Base-by-base conservation (phyloP, 2,888 invertebrate genomes). In the Ophioninae sp. region DNA sequence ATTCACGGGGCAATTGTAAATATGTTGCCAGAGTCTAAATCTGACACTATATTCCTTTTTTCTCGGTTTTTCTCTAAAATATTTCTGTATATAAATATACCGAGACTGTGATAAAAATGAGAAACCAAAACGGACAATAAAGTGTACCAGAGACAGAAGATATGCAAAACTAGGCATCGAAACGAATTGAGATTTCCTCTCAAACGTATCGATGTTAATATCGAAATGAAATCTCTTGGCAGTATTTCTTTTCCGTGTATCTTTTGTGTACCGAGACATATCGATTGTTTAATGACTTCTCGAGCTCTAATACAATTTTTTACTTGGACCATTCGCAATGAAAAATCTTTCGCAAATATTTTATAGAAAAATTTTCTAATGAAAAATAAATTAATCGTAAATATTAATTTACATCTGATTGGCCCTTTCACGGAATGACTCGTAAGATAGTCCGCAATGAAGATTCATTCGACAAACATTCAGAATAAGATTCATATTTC, bases 151-250 rank as follows among this genome's bases (percentile, higher is more conserved):
- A 51, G 20, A 58, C 39, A 51, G 37, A 39, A 39, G 67, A 61
- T 58, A 10, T 69, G 51, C 51, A 51, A 51, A 51, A 51, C 17
- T 51, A 51, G 17, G 51, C 13, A 65, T 23, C 71, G 61, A 79
- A 75, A 72, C 58, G 41, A 67, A 20, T 72, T 44, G 23, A 37
- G 61, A 71, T 72, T 67, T 68, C 22, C 2, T 44, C 23, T 17
- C 23, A 30, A 83, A 80, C 58, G 63, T 77, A 76, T 68, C 59
- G 41, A 22, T 59, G 64, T 13, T 82, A 76, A 67, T 79, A 79
- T 83, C 68, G 72, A 80, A 83, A 80, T 80, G 63, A 83, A 80
- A 73, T 80, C 63, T 79, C 78, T 80, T 77, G 83, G 83, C 83
- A 83, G 83, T 82, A 78, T 78, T 56, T 72, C 23, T 64, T 69